A percentile compares a stretch with the other conserved stretches of the same genome.
Conservation (phyloP, 2,113 vertebrate genomes). For the Axis porcinus region DNA sequence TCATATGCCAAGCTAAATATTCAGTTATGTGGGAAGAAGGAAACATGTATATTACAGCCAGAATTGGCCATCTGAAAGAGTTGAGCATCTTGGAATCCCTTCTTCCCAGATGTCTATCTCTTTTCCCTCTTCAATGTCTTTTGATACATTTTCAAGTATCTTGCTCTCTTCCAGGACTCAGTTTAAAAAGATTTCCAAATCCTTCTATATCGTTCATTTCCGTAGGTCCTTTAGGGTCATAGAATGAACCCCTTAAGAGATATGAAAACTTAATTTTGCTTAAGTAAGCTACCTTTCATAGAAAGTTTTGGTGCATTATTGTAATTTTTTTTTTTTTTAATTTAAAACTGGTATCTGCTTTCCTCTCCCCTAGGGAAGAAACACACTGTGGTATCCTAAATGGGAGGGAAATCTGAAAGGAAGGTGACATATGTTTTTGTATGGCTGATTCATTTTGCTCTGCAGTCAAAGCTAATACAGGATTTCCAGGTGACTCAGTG, state of each 20-base stretch:
- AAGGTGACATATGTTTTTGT: background rate
- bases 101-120: background rate
- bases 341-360: background rate
- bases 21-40: background rate
- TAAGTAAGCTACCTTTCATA: background rate
- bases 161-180: background rate
- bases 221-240: background rate
- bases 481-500: background rate
- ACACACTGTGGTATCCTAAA: background rate
- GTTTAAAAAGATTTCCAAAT: background rate
- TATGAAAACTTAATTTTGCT: background rate
- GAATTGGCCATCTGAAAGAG: background rate
- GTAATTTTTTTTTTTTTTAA: background rate
- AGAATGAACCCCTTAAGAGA: background rate
- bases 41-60: background rate
- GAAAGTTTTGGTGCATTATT: background rate
- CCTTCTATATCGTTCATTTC: background rate
- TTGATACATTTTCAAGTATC: background rate
- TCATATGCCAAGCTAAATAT: background rate
- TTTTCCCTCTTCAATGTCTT: background rate
- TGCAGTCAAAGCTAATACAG: background rate
- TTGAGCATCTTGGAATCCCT: background rate
- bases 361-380: background rate
- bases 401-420: background rate
- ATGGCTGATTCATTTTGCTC: background rate